Base-by-base conservation (phyloP, 2,888 invertebrate species). In the Dolomedes plantarius region DNA sequence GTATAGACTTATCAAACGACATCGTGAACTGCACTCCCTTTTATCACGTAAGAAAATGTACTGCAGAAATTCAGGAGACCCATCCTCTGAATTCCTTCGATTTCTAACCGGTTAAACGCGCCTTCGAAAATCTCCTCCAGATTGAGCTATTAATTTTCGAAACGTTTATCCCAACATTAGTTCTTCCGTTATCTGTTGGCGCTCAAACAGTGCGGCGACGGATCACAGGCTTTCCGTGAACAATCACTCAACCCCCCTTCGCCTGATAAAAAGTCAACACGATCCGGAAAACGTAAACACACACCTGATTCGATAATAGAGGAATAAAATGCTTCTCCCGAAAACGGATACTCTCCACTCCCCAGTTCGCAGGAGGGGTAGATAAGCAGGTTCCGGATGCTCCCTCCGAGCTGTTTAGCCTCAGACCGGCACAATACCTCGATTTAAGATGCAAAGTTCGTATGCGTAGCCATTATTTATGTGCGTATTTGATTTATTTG, bases 281-380 rank as follows among this genome's bases (percentile, higher is more conserved):
- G 23, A 56, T 56, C 67, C 67, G 67, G 36, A 67, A 67, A 36
- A 23, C 28, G 71, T 46, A 83, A 76, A 76, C 76, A 83, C 50
- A 72, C 71, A 83, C 71, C 76, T 76, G 71, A 76, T 64, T 50
- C 75, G 76, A 83, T 83, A 83, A 83, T 76, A 69, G 82, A 56
- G 65, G 75, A 76, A 76, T 67, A 72, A 76, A 83, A 83, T 56
- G 72, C 6, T 67, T 19, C 9, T 28, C 2, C 7, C 16, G 46
- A 2, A 46, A 9, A 46, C 16, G 56, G 23, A 19, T 56, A 23
- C 19, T 2, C 56, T 23, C 5, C 19, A 1, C 19, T 16, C 56
- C 56, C 2, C 23, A 46, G 46, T 46, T 36, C 36, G 7, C 36
- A 36, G 7, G 9, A 9, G 9, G 36, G 36, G 36, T 5, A 36